Conservation (phyloP, 2,113 vertebrate genomes). For the Epinephelus moara region DNA sequence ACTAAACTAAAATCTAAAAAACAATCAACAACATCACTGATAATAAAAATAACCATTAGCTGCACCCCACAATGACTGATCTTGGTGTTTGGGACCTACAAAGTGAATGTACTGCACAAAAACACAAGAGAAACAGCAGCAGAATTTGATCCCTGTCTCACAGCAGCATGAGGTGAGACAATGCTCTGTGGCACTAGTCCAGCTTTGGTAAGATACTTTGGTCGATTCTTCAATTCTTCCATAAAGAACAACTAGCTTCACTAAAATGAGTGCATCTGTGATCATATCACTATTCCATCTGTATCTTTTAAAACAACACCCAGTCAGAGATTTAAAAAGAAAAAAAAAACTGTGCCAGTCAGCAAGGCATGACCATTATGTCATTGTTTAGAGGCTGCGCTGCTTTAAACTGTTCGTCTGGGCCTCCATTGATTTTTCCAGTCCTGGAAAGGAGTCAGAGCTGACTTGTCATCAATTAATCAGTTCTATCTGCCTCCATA, state of each 20-base stretch:
- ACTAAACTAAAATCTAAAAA: neutral
- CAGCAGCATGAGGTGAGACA: slow-evolving; percentile 3
- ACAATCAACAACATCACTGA: neutral
- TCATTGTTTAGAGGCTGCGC: slow-evolving; percentile 35
- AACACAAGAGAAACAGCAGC: slow-evolving; percentile 17
- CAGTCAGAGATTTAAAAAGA: neutral
- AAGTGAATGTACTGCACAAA: neutral
- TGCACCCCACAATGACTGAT: neutral
- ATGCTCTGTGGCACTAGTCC: neutral
- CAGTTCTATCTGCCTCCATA: slow-evolving; percentile 48
- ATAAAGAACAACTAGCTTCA: neutral
- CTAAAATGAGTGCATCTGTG: neutral
- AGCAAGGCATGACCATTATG: neutral
- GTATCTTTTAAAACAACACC: neutral
- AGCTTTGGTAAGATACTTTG: neutral
- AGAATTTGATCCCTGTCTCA: slow-evolving; percentile 32
- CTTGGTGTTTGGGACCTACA: too few species aligned
- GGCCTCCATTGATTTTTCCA: slow-evolving; percentile 62
- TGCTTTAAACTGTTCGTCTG: slow-evolving; percentile 44
- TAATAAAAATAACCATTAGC: neutral
- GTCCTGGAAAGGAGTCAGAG: slow-evolving; percentile 54
- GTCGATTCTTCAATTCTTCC: neutral
- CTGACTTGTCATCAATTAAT: slow-evolving; percentile 68
- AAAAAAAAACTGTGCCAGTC: slow-evolving; percentile 34
- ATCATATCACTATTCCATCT: neutral